Evolutionary conservation across 2,888 invertebrate genomes (phyloP).

Genomic region (Cosmorhoe ocellata): DNA sequence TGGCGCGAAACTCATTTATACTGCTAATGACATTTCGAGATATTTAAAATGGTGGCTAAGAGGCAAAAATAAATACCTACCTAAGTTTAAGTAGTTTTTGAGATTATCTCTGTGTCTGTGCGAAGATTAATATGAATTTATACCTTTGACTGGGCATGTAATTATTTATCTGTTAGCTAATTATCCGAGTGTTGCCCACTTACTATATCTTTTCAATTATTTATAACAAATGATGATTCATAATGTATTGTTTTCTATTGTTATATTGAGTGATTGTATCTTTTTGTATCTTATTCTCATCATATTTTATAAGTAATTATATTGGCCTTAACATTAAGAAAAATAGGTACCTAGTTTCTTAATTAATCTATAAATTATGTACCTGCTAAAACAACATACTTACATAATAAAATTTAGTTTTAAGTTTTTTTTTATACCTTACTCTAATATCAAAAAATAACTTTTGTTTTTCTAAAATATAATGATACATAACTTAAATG

Average conservation of each 20-base stretch:
- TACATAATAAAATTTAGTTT: too few relatives aligned
- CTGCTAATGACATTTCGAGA: conserved; percentile 74
- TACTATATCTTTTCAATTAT: conserved; percentile 13
- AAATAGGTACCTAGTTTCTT: too few relatives aligned
- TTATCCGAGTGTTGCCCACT: conserved; percentile 21
- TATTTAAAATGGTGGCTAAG: conserved; percentile 67
- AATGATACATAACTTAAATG: too few relatives aligned
- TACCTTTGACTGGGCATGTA: conserved; percentile 42
- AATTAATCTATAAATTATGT: too few relatives aligned
- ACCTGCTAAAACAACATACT: too few relatives aligned
- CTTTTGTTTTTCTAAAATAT: too few relatives aligned
- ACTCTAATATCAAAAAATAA: too few relatives aligned
- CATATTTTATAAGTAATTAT: too few relatives aligned
- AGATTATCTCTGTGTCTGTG: conserved; percentile 48
- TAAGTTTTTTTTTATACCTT: too few relatives aligned
- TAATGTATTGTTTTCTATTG: background rate
- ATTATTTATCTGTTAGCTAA: conserved; percentile 30
- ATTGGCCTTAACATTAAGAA: too few relatives aligned
- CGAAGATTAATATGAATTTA: conserved; percentile 50
- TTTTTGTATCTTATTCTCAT: background rate
- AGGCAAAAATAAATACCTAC: conserved; percentile 40
- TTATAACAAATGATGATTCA: conserved; percentile 4
- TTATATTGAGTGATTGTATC: background rate
- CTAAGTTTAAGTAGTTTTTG: conserved; percentile 45
- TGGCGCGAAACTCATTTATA: conserved; percentile 77